Evolutionary conservation across 2,888 invertebrate species (phyloP).

Genomic region (Digitonthophagus gazella): DNA sequence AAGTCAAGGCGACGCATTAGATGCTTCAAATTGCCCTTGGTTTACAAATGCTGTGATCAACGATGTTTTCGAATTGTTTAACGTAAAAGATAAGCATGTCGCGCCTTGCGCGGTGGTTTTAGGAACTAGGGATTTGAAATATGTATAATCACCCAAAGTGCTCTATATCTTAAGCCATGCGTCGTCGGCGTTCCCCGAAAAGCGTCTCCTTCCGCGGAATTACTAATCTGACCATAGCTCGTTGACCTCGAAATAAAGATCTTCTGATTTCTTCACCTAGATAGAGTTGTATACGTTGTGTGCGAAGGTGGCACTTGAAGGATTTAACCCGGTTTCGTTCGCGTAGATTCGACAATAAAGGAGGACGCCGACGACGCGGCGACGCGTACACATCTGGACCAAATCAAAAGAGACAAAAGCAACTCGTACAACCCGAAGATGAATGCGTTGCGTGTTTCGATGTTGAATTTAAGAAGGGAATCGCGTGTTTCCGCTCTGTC

Average conservation of each 20-base stretch:
- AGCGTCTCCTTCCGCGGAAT: neutral
- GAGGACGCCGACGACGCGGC: neutral
- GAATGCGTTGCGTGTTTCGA: neutral
- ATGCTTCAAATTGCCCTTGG: neutral
- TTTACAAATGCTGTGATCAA: constrained; percentile 23
- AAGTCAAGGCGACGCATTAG: neutral
- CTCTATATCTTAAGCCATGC: constrained; percentile 18
- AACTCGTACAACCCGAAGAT: neutral
- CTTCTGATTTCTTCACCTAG: too few species aligned
- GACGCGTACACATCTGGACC: constrained; percentile 5
- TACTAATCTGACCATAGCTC: neutral
- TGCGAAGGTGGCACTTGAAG: neutral
- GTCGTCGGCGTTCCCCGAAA: neutral
- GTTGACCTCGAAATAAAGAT: neutral
- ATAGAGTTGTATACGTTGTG: too few species aligned
- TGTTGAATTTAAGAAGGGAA: neutral
- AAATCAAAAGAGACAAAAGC: constrained; percentile 5
- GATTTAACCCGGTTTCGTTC: constrained; percentile 4
- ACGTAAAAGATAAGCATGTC: constrained; percentile 12
- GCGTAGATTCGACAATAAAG: constrained; percentile 9
- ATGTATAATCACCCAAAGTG: constrained; percentile 25
- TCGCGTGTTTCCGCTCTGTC: neutral
- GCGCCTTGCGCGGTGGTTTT: neutral
- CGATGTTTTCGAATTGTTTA: constrained; percentile 17
- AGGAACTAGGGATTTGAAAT: constrained; percentile 7